Evolutionary conservation across 2,888 invertebrate genomes (phyloP).

Genomic region (Hirtodrosophila cameraria): DNA sequence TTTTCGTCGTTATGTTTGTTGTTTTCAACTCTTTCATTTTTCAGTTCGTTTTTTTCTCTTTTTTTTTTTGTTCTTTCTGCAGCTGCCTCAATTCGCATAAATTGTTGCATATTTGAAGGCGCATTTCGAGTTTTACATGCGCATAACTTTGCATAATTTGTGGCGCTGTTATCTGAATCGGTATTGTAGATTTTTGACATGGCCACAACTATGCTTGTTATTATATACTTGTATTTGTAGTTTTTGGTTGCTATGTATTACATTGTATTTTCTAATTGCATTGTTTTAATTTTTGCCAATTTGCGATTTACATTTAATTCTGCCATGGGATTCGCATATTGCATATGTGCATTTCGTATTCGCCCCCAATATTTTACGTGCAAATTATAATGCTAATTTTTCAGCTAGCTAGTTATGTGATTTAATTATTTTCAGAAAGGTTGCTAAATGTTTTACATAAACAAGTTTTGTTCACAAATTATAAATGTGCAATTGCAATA

Average conservation of each 20-base stretch:
- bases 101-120: conserved; percentile 72
- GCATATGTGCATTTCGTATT: conserved; percentile 8
- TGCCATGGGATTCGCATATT: conserved; percentile 9
- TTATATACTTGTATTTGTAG: background rate
- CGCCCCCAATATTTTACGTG: conserved; percentile 6
- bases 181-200: conserved; percentile 23
- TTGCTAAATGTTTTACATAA: conserved; percentile 1
- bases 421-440: conserved; percentile 12
- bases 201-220: conserved; percentile 9
- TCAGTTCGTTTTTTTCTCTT: background rate
- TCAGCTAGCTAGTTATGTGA: background rate
- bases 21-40: conserved; percentile 4
- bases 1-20: conserved; percentile 42
- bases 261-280: conserved; percentile 64
- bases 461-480: background rate
- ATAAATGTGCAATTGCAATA: background rate
- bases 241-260: conserved; percentile 29
- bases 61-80: conserved; percentile 31
- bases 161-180: conserved; percentile 47
- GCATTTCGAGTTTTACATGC: conserved; percentile 54
- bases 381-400: conserved; percentile 54
- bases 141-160: conserved; percentile 77
- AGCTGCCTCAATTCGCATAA: conserved; percentile 72
- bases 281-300: conserved; percentile 52
- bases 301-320: conserved; percentile 55